Base-by-base conservation (phyloP, 2,888 invertebrate species). In the Melitaea athalia region DNA sequence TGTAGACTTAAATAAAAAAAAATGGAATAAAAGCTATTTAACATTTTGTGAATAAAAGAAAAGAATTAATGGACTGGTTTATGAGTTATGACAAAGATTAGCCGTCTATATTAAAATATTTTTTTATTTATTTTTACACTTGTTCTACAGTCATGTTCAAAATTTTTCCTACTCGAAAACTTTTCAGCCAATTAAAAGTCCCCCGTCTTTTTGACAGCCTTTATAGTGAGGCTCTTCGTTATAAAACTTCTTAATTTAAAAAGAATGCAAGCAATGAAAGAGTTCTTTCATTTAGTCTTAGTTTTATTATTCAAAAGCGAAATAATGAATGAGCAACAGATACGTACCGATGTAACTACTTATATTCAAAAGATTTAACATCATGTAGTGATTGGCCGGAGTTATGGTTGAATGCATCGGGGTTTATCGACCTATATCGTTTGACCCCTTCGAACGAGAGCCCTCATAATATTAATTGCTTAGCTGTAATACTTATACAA, bases 351-450 rank as follows among this genome's bases (percentile, higher is more conserved):
- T 61, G 53, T 57, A 49, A 63, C 61, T 31, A 24, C 24, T 24
- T 24, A 55, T 55, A 61, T 63, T 53, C 24, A 64, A 61, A 53
- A 71, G 62, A 67, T 64, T 69, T 65, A 47, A 60, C 12, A 63
- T 64, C 62, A 38, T 66, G 52, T 33, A 72, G 73, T 73, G 74
- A 76, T 76, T 74, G 74, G 67, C 72, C 76, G 75, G 75, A 76
- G 72, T 64, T 72, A 75, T 76, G 81, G 79, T 79, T 89, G 82
- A 88, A 85, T 88, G 87, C 87, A 81, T 85, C 81, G 74, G 81
- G 85, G 91, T 85, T 86, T 84, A 83, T 85, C 80, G 89, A 89
- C 88, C 91, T 80, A 78, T 80, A 78, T 79, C 80, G 80, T 81
- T 80, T 85, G 87, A 85, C 85, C 88, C 82, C 79, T 72, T 73